A percentile compares a stretch with the other conserved stretches of the same genome.
Conservation (phyloP, 2,113 vertebrate species). For the Scalopus aquaticus region DNA sequence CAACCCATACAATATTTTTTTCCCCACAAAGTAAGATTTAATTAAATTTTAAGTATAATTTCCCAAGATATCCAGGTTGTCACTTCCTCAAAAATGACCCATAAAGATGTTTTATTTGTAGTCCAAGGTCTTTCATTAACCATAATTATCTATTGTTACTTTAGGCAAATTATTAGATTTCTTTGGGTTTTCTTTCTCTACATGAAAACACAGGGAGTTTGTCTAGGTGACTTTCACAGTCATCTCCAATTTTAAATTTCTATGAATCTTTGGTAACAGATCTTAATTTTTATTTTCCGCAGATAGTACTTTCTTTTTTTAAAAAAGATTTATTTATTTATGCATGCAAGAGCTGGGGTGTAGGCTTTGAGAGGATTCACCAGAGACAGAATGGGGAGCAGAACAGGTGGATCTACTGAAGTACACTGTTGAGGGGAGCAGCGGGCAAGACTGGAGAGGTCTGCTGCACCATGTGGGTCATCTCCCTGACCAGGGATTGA, state of each 20-base stretch:
- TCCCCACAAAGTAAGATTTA: slow-evolving; percentile 7
- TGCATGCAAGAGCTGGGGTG: too few relatives aligned
- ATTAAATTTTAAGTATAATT: not conserved
- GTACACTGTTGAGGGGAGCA: too few relatives aligned
- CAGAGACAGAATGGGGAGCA: too few relatives aligned
- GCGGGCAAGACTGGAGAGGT: too few relatives aligned
- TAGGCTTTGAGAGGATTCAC: too few relatives aligned
- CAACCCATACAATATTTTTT: not conserved
- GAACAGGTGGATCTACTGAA: too few relatives aligned
- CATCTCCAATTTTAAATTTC: slow-evolving; percentile 18
- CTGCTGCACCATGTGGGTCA: too few relatives aligned
- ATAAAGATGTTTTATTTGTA: not conserved
- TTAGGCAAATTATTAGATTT: not conserved
- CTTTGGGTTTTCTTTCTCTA: not conserved
- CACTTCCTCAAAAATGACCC: not conserved
- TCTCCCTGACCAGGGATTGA: too few relatives aligned
- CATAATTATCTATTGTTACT: not conserved
- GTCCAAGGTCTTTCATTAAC: not conserved
- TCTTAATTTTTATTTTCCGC: not conserved
- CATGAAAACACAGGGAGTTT: not conserved
- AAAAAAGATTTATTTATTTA: too few relatives aligned
- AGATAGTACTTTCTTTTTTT: too few relatives aligned
- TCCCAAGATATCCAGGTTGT: not conserved
- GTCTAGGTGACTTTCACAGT: not conserved
- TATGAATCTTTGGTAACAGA: not conserved